Evolutionary conservation across 2,113 vertebrate species (phyloP).

Genomic region (Tachycineta bicolor): DNA sequence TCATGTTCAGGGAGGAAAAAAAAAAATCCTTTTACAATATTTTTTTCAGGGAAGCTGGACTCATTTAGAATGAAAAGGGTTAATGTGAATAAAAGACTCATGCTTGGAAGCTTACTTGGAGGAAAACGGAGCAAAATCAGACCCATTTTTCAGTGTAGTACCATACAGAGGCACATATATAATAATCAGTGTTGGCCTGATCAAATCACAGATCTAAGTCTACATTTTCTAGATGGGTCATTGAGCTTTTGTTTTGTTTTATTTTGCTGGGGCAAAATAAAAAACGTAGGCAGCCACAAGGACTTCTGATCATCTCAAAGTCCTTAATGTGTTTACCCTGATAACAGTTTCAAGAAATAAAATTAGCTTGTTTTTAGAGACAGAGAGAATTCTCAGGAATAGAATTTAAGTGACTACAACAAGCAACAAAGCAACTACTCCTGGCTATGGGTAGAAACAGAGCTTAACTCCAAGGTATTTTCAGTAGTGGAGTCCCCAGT

Average conservation of each 20-base stretch:
- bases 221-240: not conserved
- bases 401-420: not conserved
- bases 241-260: not conserved
- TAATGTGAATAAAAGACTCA: not conserved
- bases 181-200: not conserved
- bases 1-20: not conserved
- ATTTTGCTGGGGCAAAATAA: not conserved
- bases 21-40: not conserved
- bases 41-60: not conserved
- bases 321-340: not conserved
- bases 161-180: not conserved
- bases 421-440: not conserved
- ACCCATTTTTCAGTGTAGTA: not conserved
- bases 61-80: not conserved
- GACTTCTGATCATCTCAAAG: not conserved
- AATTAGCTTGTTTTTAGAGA: not conserved
- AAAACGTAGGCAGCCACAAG: not conserved
- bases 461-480: not conserved
- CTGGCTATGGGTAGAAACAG: not conserved
- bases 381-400: not conserved
- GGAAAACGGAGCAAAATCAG: not conserved
- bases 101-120: not conserved
- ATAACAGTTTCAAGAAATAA: not conserved
- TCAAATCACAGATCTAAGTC: not conserved
- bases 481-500: not conserved